These are phyloP conservation scores for Cryptocheilus praepositus DNA, from an alignment of 2,888 invertebrate species.

Conservation along the genomic window DNA sequence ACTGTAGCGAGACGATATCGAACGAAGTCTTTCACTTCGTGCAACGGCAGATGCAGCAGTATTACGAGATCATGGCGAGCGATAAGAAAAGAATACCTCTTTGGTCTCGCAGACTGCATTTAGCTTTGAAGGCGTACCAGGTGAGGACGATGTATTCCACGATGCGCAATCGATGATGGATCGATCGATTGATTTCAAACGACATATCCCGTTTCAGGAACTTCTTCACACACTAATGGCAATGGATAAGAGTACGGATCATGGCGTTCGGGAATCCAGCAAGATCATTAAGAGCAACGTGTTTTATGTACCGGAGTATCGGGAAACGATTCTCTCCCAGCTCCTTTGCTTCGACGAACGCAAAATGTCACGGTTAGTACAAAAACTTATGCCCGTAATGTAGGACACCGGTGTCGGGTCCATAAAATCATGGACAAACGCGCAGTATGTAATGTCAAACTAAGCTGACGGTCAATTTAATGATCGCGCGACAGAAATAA, in stretches of 20 bases:
- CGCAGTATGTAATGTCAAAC: too few relatives aligned
- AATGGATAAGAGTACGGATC: slow-evolving; percentile 87
- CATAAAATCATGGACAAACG: too few relatives aligned
- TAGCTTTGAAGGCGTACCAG: slow-evolving; percentile 85
- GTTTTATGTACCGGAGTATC: slow-evolving; percentile 95
- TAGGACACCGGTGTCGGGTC: too few relatives aligned
- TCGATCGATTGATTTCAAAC: slow-evolving; percentile 5
- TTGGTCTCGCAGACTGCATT: slow-evolving; percentile 92
- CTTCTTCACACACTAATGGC: slow-evolving; percentile 87
- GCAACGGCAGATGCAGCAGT: slow-evolving; percentile 92
- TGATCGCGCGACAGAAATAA: too few relatives aligned
- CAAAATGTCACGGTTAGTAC: slow-evolving; percentile 87
- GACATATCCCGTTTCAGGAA: slow-evolving; percentile 78
- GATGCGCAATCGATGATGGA: not conserved
- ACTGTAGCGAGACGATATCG: slow-evolving; percentile 92
- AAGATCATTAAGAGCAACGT: slow-evolving; percentile 92
- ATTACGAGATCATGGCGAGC: slow-evolving; percentile 87
- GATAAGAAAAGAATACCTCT: slow-evolving; percentile 89
- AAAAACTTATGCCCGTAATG: too few relatives aligned
- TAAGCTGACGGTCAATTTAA: too few relatives aligned
- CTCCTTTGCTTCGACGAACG: slow-evolving; percentile 89
- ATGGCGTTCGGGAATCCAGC: slow-evolving; percentile 85
- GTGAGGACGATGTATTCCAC: slow-evolving; percentile 52
- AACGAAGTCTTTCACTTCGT: slow-evolving; percentile 95
- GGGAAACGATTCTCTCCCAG: slow-evolving; percentile 90